Evolutionary conservation across 2,797 vertebrate species (phyloP).

Genomic region (Argya squamiceps): DNA sequence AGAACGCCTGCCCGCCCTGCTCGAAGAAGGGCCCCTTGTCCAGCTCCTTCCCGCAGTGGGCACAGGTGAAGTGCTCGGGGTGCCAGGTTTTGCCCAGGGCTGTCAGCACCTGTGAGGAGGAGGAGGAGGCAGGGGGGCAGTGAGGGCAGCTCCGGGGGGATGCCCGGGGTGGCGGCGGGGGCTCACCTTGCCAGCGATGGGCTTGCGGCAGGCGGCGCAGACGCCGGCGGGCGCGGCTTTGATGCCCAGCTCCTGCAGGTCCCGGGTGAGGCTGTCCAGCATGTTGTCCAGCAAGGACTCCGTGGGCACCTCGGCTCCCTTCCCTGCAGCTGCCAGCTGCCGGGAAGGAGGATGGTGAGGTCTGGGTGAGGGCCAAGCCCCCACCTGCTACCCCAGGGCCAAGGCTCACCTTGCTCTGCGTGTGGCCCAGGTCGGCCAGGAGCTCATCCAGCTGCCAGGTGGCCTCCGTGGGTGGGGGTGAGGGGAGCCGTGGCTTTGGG

Average conservation of each 20-base stretch:
- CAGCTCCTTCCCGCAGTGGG: slow-evolving; percentile 80
- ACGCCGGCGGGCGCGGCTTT: slow-evolving; percentile 78
- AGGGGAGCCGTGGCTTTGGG: background rate
- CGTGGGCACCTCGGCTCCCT: rapidly evolving
- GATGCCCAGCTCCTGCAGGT: slow-evolving; percentile 89
- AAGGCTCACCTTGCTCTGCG: slow-evolving; percentile 62
- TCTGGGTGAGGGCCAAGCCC: too few species aligned
- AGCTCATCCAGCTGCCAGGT: slow-evolving; percentile 74
- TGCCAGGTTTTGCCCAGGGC: slow-evolving; percentile 89
- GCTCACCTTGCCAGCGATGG: slow-evolving; percentile 86
- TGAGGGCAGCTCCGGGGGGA: rapidly evolving
- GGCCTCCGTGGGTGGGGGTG: background rate
- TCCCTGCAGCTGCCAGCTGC: background rate
- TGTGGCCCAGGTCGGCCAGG: slow-evolving; percentile 67
- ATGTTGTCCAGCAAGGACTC: slow-evolving; percentile 80
- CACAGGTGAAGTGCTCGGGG: slow-evolving; percentile 89
- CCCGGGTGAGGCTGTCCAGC: slow-evolving; percentile 84
- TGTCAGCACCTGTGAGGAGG: slow-evolving; percentile 79
- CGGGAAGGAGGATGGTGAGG: background rate
- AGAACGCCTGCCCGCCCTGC: slow-evolving; percentile 83
- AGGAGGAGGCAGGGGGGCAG: rapidly evolving
- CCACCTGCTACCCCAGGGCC: rapidly evolving
- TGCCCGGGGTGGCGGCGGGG: rapidly evolving
- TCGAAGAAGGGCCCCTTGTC: slow-evolving; percentile 84
- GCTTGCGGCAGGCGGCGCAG: slow-evolving; percentile 85